Conservation (phyloP, 2,113 vertebrate species). For the Heterochromis multidens region DNA sequence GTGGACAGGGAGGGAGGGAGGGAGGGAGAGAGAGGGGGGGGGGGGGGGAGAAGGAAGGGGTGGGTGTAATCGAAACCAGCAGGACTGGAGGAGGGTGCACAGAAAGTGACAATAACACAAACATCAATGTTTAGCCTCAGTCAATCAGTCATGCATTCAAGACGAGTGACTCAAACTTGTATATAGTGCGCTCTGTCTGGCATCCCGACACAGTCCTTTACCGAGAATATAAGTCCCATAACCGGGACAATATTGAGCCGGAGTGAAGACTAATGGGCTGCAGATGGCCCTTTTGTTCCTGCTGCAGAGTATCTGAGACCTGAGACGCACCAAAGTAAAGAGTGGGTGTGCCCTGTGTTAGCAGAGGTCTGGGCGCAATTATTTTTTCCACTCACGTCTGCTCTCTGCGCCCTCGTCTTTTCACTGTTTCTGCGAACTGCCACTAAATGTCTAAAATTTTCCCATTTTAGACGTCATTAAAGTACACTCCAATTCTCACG, state of each 20-base stretch:
- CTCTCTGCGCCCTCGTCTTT: neutral
- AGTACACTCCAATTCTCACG: neutral
- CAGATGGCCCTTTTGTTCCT: neutral
- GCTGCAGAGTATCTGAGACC: neutral
- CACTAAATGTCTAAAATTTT: neutral
- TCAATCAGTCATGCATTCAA: neutral
- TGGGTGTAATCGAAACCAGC: neutral
- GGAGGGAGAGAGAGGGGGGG: neutral
- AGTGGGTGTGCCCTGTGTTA: neutral
- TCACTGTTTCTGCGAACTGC: neutral
- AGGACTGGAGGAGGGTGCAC: neutral
- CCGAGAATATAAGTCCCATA: neutral
- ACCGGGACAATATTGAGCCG: neutral
- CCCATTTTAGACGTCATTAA: neutral
- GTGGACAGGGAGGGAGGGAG: neutral
- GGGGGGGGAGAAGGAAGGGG: too few species aligned
- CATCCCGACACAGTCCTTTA: neutral
- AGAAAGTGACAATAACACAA: neutral
- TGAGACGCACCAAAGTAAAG: neutral
- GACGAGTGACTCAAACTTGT: neutral
- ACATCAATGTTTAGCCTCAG: neutral
- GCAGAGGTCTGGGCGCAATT: neutral
- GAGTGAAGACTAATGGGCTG: neutral
- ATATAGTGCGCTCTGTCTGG: rapidly evolving
- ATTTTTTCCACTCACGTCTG: neutral